These are phyloP conservation scores for Leguminivora glycinivorella DNA, from an alignment of 1,140 invertebrate species.

Conservation along the genomic window DNA sequence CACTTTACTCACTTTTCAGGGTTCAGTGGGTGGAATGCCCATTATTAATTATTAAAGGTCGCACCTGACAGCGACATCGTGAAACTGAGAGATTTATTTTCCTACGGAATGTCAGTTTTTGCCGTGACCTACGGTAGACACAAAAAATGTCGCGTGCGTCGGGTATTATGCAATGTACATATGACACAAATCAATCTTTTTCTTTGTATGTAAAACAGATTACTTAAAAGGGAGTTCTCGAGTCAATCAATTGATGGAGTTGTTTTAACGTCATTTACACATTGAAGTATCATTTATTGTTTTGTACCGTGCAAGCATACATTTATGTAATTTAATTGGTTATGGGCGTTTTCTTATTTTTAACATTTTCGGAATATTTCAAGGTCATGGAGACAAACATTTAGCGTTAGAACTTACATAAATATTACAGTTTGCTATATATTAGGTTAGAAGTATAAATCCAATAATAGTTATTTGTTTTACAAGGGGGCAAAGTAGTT, in stretches of 20 bases:
- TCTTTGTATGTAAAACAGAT: constrained; percentile 26
- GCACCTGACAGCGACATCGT: constrained; percentile 39
- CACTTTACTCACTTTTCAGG: constrained; percentile 21
- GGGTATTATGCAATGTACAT: background rate
- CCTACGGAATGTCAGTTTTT: constrained; percentile 60
- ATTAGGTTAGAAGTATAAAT: no score
- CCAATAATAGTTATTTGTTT: no score
- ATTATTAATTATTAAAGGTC: constrained; percentile 69
- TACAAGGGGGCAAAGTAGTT: no score
- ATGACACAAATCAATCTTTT: constrained; percentile 3
- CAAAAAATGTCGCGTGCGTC: constrained; percentile 36
- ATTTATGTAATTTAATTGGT: background rate
- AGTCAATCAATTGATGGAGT: constrained; percentile 9
- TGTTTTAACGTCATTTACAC: background rate
- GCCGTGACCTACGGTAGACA: constrained; percentile 58
- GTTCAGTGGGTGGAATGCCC: constrained; percentile 54
- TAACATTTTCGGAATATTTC: background rate
- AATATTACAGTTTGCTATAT: no score
- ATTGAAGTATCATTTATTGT: background rate
- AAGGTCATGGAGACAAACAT: no score
- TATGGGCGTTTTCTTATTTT: background rate
- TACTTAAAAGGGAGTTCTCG: constrained; percentile 11
- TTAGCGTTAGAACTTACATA: no score
- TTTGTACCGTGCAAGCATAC: background rate
- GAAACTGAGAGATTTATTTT: constrained; percentile 60